Percentiles rank a stretch among this genome's conserved stretches.
These are phyloP conservation scores for Alloscopus bannaensis DNA, from an alignment of 2,888 invertebrate species.

Conservation along the genomic window DNA sequence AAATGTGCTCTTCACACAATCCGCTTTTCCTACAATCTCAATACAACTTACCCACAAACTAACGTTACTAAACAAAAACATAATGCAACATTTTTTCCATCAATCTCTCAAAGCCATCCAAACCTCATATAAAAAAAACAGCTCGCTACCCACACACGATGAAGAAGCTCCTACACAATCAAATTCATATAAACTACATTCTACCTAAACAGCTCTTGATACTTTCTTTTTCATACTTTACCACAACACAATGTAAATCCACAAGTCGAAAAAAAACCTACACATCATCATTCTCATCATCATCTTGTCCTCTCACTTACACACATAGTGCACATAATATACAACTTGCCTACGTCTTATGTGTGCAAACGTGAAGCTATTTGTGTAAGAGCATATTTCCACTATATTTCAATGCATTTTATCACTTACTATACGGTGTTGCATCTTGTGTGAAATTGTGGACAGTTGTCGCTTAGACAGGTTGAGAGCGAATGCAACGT, in stretches of 20 bases:
- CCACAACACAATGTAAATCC: constrained; percentile 20
- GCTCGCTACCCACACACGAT: no score
- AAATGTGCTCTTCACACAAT: no score
- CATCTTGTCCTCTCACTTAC: no score
- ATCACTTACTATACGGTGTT: no score
- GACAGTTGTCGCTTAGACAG: constrained; percentile 4
- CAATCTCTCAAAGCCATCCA: no score
- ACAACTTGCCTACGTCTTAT: constrained; percentile 2
- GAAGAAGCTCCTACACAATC: neutral
- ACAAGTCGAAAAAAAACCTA: constrained; percentile 32
- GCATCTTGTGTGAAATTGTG: constrained; percentile 1
- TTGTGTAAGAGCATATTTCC: neutral
- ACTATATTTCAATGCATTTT: no score
- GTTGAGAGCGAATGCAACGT: no score
- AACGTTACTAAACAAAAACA: no score
- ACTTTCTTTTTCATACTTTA: neutral
- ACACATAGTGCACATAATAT: neutral
- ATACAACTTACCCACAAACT: no score
- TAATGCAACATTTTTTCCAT: no score
- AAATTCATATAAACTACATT: neutral
- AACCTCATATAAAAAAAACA: no score
- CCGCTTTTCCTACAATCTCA: no score
- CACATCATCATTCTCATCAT: constrained; percentile 25
- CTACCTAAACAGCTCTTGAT: neutral
- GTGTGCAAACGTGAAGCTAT: neutral